These are phyloP conservation scores for Salvelinus fontinalis DNA, from an alignment of 2,113 vertebrate species.

Conservation along the genomic window DNA sequence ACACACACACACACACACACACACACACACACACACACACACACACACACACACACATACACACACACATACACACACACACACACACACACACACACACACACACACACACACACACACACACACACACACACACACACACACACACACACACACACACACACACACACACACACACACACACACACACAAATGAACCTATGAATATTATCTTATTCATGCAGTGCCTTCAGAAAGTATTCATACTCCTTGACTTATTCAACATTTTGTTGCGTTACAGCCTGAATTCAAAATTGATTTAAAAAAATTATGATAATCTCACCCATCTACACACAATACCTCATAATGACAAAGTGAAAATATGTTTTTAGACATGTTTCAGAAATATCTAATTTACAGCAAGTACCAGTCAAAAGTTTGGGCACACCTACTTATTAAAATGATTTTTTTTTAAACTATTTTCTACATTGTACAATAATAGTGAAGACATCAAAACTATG, in stretches of 20 bases:
- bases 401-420: too few species aligned
- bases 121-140: neutral
- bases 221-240: neutral
- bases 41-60: neutral
- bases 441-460: too few species aligned
- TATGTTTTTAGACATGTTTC: too few species aligned
- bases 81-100: conserved; percentile 1
- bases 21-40: neutral
- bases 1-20: neutral
- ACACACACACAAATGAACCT: conserved; percentile 2
- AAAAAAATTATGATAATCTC: conserved; percentile 12
- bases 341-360: too few species aligned
- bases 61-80: neutral
- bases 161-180: neutral
- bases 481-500: too few species aligned
- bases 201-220: conserved; percentile 15
- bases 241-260: neutral
- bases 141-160: neutral
- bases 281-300: neutral
- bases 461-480: too few species aligned
- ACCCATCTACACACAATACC: neutral
- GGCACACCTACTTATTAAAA: too few species aligned
- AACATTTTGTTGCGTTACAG: too few species aligned
- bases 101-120: conserved; percentile 3
- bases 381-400: too few species aligned